Conservation (phyloP, 1,140 invertebrate genomes). For the Trichomalopsis sarcophagae region DNA sequence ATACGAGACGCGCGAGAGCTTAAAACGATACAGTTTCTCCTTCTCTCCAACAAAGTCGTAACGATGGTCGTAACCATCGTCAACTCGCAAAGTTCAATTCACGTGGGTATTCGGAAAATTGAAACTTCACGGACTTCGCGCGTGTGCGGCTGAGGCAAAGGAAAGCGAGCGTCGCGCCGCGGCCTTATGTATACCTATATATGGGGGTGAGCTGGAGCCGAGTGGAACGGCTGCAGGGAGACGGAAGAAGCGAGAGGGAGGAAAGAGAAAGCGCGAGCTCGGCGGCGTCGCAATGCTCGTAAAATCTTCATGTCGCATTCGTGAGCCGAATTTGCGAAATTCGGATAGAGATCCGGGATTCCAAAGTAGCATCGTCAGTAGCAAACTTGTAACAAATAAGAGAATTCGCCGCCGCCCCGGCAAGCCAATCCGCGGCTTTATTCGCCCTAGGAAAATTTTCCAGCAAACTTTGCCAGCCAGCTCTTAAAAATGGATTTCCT, state of each 20-base stretch:
- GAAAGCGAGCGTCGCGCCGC: conserved; percentile 15
- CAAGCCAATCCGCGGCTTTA: conserved; percentile 21
- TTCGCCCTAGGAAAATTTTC: conserved; percentile 10
- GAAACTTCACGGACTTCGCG: conserved; percentile 48
- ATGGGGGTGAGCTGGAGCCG: not conserved
- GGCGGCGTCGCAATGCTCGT: conserved; percentile 48
- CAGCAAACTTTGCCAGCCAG: conserved; percentile 9
- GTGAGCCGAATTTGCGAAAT: conserved; percentile 53
- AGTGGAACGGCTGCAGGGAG: not conserved
- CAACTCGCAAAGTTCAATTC: conserved; percentile 47
- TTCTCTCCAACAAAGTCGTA: not conserved
- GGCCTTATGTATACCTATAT: not conserved
- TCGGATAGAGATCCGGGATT: conserved; percentile 43
- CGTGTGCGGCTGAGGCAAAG: conserved; percentile 12
- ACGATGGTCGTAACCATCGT: conserved; percentile 24
- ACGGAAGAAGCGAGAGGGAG: not conserved
- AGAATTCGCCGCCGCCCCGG: conserved; percentile 24
- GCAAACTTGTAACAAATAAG: conserved; percentile 51
- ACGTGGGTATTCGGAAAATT: conserved; percentile 50
- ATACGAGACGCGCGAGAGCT: not conserved
- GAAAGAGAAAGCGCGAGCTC: conserved; percentile 10
- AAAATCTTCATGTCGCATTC: conserved; percentile 56
- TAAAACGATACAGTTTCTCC: conserved; percentile 24
- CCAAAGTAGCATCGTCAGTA: conserved; percentile 38
- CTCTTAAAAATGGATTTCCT: conserved; percentile 48